These are phyloP conservation scores for Eurystomus gularis DNA, from an alignment of 2,113 vertebrate species.

Conservation along the genomic window DNA sequence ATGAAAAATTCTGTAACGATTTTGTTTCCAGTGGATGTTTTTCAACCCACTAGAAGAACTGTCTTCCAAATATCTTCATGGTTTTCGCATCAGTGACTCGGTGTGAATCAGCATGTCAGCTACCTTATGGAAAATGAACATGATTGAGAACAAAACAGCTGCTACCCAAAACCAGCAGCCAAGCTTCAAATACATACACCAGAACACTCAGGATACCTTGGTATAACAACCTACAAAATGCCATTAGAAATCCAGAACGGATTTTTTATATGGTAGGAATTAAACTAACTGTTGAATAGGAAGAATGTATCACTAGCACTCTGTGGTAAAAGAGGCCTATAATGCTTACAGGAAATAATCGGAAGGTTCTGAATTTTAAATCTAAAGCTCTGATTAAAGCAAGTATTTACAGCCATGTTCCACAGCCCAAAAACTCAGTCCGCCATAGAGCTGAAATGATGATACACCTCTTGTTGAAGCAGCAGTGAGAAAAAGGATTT, in stretches of 20 bases:
- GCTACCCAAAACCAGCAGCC: background rate
- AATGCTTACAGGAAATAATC: background rate
- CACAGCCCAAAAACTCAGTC: background rate
- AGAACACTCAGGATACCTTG: background rate
- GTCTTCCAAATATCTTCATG: background rate
- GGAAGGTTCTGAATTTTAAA: constrained; percentile 1
- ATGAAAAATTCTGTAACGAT: background rate
- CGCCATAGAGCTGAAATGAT: background rate
- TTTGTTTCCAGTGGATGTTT: background rate
- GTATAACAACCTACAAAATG: background rate
- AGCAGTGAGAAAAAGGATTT: constrained; percentile 19
- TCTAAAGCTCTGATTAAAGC: constrained; percentile 1
- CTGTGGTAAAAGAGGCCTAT: background rate
- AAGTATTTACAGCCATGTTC: background rate
- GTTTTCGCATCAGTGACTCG: background rate
- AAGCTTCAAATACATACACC: background rate
- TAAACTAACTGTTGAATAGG: background rate
- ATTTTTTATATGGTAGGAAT: background rate
- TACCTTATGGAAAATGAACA: background rate
- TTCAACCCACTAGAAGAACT: background rate
- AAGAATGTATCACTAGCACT: background rate
- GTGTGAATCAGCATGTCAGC: background rate
- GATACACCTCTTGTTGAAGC: constrained; percentile 2
- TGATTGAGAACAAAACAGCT: background rate
- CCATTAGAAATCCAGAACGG: background rate